Conservation (phyloP, 2,113 vertebrate genomes). For the Plotosus lineatus region DNA sequence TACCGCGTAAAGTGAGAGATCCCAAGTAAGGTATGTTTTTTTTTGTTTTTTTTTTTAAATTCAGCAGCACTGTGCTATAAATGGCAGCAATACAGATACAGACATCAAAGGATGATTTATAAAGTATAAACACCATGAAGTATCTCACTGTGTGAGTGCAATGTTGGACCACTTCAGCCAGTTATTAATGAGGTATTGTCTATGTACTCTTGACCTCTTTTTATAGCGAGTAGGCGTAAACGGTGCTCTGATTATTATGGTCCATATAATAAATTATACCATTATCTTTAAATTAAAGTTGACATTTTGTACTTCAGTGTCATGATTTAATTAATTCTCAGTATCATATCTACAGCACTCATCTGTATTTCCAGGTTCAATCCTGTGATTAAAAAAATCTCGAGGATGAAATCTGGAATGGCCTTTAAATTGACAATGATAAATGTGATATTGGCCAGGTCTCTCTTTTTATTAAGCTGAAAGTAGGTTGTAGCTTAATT, state of each 20-base stretch:
- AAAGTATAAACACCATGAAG: not conserved
- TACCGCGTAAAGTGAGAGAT: too few species aligned
- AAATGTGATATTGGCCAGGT: not conserved
- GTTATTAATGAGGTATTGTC: not conserved
- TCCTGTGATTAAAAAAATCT: not conserved
- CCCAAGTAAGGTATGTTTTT: too few species aligned
- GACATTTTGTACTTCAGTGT: not conserved
- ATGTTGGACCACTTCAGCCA: not conserved
- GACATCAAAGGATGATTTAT: not conserved
- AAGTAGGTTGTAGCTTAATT: not conserved
- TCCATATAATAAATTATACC: not conserved
- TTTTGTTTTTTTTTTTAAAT: too few species aligned
- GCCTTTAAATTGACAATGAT: not conserved
- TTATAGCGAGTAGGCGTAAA: not conserved
- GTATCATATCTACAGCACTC: not conserved
- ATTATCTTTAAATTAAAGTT: not conserved
- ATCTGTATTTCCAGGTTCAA: not conserved
- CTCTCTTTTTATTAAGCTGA: not conserved
- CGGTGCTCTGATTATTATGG: not conserved
- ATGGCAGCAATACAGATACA: not conserved
- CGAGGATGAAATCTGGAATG: not conserved
- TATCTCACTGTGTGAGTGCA: not conserved
- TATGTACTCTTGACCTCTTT: not conserved
- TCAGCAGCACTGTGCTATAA: not conserved
- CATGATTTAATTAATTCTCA: not conserved